Evolutionary conservation across 2,113 vertebrate genomes (phyloP).

Genomic region (Hydrochoerus hydrochaeris): DNA sequence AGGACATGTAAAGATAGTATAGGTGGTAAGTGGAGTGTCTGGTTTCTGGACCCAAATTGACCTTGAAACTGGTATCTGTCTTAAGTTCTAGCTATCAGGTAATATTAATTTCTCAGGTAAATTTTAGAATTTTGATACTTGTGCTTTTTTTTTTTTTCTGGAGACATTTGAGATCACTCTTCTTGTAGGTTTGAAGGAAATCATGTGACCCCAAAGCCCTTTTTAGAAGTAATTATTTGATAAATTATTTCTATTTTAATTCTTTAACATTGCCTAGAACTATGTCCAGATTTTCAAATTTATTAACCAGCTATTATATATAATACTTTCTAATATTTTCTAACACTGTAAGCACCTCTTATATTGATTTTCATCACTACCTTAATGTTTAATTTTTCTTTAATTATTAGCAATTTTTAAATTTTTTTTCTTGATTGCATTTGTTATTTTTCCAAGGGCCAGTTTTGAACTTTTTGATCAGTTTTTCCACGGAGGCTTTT

Average conservation of each 20-base stretch:
- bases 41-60: background rate
- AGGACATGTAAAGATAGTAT: background rate
- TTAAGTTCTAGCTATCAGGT: background rate
- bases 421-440: slow-evolving; percentile 22
- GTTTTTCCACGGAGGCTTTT: background rate
- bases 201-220: background rate
- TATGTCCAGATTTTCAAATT: background rate
- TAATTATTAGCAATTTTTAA: background rate
- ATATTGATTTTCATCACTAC: background rate
- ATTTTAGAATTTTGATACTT: background rate
- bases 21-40: background rate
- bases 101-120: slow-evolving; percentile 3
- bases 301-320: background rate
- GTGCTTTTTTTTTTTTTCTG: background rate
- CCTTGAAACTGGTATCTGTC: background rate
- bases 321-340: background rate
- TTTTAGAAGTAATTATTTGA: background rate
- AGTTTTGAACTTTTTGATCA: background rate
- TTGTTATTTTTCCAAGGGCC: background rate
- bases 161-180: background rate
- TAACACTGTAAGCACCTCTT: no score
- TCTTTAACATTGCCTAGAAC: background rate
- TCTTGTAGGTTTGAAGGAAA: background rate
- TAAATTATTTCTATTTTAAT: background rate
- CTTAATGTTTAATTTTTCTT: background rate